Base-by-base conservation (phyloP, 2,113 vertebrate genomes). In the Thryonomys swinderianus region DNA sequence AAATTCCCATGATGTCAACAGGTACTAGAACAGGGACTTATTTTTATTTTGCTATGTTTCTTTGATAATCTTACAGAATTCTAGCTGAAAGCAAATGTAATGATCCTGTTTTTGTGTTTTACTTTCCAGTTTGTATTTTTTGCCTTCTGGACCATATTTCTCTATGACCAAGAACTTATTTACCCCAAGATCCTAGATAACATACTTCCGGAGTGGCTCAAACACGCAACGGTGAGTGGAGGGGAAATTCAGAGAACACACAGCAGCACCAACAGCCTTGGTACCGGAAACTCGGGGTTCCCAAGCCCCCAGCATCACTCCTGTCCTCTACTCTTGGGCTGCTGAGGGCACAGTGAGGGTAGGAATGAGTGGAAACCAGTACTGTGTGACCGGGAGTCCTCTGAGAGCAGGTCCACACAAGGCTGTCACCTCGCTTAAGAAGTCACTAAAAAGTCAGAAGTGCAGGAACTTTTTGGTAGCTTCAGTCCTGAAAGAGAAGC, bases 221-320 rank as follows among this genome's bases (percentile, higher is more conserved):
- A 99, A 94, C 99, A 99, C 0, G 98, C 99, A 23, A 98, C 99
- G 99, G 99, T 99, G 95, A 98, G 99, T 98, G 94, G 88, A 48
- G 95, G 95, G 95, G 51, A 61, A 13, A 27, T 27, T n/a, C 69
- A 87, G 79, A 57, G 89, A 25, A 42, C 5, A 42, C 5, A 10
- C 71, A 73, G 71, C 48, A 73, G 71, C 23, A 1, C 42, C 73
- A 32, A 30, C 40, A 30, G 73, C 73, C 27, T 76, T 5, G 23
- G 71, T 45, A 14, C 25, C 7, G 23, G 25, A 3, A 42, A 73
- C 37, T 23, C 37, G 40, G 13, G 23, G 23, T 45, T 61, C 53
- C 90, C 25, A 34, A 18, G 17, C 42, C 78, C 87, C 87, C 78
- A 88, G 18, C 37, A 57, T 94, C 85, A 61, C 27, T 40, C 62